Percentiles rank a stretch among this genome's conserved stretches.
Evolutionary conservation across 2,888 invertebrate genomes (phyloP).

Genomic region (Hypselothyrea guttata): DNA sequence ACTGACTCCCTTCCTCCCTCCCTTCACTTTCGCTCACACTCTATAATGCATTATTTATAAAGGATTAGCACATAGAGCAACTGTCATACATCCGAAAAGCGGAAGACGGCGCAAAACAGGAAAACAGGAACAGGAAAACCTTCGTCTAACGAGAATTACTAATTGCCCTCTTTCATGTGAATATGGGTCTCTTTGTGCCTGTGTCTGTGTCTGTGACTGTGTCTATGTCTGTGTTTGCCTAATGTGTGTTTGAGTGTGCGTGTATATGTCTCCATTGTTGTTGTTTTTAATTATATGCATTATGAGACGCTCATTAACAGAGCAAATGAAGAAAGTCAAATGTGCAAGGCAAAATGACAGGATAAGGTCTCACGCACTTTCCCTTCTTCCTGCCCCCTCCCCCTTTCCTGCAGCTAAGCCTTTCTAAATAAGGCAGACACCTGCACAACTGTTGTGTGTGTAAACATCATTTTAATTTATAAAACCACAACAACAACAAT

Average conservation of each 20-base stretch:
- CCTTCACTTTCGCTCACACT: slow-evolving; percentile 16
- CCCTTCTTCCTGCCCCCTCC: not conserved
- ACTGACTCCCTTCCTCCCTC: slow-evolving; percentile 31
- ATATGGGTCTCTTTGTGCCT: not conserved
- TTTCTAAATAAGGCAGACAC: slow-evolving; percentile 21
- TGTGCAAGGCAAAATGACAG: slow-evolving; percentile 44
- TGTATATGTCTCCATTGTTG: slow-evolving; percentile 48
- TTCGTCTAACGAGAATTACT: slow-evolving; percentile 69
- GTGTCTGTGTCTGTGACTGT: too few relatives aligned
- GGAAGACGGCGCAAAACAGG: slow-evolving; percentile 59
- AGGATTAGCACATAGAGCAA: slow-evolving; percentile 63
- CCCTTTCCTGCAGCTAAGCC: too few relatives aligned
- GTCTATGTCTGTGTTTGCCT: too few relatives aligned
- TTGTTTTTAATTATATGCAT: slow-evolving; percentile 68
- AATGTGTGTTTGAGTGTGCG: too few relatives aligned
- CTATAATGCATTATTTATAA: slow-evolving; percentile 74
- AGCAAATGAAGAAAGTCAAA: slow-evolving; percentile 72
- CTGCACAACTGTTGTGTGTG: slow-evolving; percentile 25
- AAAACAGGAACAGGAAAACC: slow-evolving; percentile 49
- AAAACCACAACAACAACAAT: slow-evolving; percentile 49
- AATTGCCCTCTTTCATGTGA: slow-evolving; percentile 54
- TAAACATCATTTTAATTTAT: slow-evolving; percentile 66
- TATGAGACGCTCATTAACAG: slow-evolving; percentile 75
- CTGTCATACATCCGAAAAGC: slow-evolving; percentile 49
- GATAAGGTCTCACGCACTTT: slow-evolving; percentile 19